Evolutionary conservation across 2,797 vertebrate genomes (phyloP), one percentile per base, ranked within the genome.

Genomic region (Cuculus canorus): DNA sequence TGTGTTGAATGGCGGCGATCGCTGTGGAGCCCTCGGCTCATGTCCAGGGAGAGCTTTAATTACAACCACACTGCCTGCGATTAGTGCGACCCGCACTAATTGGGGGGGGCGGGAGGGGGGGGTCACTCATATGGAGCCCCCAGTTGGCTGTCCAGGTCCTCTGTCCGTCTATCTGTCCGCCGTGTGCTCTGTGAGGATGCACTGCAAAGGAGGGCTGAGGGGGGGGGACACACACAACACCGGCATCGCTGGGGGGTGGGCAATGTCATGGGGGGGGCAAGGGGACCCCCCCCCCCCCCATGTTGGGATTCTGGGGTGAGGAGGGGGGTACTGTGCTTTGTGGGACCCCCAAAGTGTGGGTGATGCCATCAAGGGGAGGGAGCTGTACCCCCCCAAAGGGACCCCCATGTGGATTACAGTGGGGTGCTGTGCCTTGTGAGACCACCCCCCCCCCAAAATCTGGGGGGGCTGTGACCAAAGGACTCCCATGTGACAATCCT

Each of bases 31-130:
- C 13, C 6, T 69, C 78, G 50, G 88, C 81, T 94, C 73, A 39
- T 85, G 95, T 81, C 75, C 71, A 5, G 22, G n/a, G 69, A 82
- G 84, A 84, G 87, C 77, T 86, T 88, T 95, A 94, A 95, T 92
- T 92, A 86, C 91, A 33, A 66, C 14, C 1, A 22, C 83, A 57
- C 84, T 75, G 60, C 48, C 84, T 75, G 60, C 48, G 75, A 86
- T 88, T 86, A 91, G 61, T 13, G 18, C 52, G 56, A 73, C 45
- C 47, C 21, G 8, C 45, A 47, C n/a, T n/a, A n/a, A n/a, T n/a
- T n/a, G n/a, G n/a, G 21, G 17, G 45, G 45, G 45, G 10, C 16
- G 18, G 45, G 45, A n/a, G 64, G 30, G 45, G n/a, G 21, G 72
- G 16, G 22, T 48, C 11, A 5, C 53, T 63, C 53, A 25, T 13